These are phyloP conservation scores for Eupithecia pulchellata DNA, from an alignment of 2,888 invertebrate species.

Conservation along the genomic window DNA sequence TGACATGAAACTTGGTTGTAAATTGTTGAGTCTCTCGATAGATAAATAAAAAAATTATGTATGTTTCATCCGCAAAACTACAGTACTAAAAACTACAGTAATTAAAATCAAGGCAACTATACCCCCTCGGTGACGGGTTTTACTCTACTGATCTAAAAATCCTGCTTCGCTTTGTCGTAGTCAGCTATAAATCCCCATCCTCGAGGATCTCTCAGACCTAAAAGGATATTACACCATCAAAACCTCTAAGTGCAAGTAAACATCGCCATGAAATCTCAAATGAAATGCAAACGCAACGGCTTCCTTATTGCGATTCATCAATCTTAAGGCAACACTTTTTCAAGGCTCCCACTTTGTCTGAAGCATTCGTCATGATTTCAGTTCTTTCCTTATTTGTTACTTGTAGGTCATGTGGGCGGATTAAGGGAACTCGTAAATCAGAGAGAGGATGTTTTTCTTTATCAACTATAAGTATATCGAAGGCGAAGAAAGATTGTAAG, in stretches of 20 bases:
- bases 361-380: constrained; percentile 69
- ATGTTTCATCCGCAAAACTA: no score
- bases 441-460: constrained; percentile 13
- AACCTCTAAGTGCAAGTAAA: constrained; percentile 38
- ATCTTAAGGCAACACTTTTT: constrained; percentile 74
- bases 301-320: constrained; percentile 70
- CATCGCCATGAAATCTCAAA: constrained; percentile 51
- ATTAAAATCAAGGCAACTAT: no score
- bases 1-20: no score
- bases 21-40: no score
- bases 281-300: constrained; percentile 73
- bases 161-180: not conserved
- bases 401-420: constrained; percentile 45
- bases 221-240: constrained; percentile 2
- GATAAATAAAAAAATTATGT: no score
- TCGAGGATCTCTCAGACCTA: not conserved
- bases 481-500: constrained; percentile 1
- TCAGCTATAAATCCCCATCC: not conserved
- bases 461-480: not conserved
- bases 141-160: not conserved
- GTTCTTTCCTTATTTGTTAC: constrained; percentile 53
- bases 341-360: constrained; percentile 69
- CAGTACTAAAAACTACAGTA: no score
- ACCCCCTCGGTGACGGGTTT: no score
- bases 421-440: constrained; percentile 35